Base-by-base conservation (phyloP, 2,113 vertebrate species). In the Sterna hirundo region DNA sequence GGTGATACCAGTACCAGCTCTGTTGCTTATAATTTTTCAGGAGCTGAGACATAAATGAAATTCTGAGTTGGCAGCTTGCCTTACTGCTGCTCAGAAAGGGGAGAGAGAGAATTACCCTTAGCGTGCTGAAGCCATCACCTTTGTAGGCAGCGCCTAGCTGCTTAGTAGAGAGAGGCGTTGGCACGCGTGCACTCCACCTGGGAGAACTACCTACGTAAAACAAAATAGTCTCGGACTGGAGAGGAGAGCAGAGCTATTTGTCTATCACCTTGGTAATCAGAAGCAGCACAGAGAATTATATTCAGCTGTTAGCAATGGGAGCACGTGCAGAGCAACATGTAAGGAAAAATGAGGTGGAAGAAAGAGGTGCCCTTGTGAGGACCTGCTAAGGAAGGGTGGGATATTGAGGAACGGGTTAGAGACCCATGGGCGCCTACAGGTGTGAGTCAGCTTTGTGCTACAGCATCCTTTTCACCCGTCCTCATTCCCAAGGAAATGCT, bases 391-490 rank as follows among this genome's bases (percentile, higher is more conserved):
- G 44, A 57, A 23, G 25, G 49, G 12, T 36, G 34, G 26, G 26
- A 11, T 83, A 15, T 21, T 19, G n/a, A 60, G 70, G 22, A 58
- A 29, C 10, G 46, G 27, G 4, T 85, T 61, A 22, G 85, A 68
- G 18, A 40, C n/a, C 47, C 5, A 0, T 40, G 40, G n/a, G 29
- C 10, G 10, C 0, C 0, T 20, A 11, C 6, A n/a, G n/a, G 38
- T 66, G 5, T 72, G 47, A 54, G 30, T 42, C 36, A 58, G 51
- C 22, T 51, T 61, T 5, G 3, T 68, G 36, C 92, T 68, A 0
- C 58, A 65, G 68, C 29, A n/a, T 79, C n/a, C 52, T 86, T 38
- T 26, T 64, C 5, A 3, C 36, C 46, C 8, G 1, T 40, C 30
- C 27, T 36, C 21, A 32, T 57, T 80, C 42, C 69, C 49, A 36